Base-by-base conservation (phyloP, 2,888 invertebrate species). In the Sphinx pinastri region DNA sequence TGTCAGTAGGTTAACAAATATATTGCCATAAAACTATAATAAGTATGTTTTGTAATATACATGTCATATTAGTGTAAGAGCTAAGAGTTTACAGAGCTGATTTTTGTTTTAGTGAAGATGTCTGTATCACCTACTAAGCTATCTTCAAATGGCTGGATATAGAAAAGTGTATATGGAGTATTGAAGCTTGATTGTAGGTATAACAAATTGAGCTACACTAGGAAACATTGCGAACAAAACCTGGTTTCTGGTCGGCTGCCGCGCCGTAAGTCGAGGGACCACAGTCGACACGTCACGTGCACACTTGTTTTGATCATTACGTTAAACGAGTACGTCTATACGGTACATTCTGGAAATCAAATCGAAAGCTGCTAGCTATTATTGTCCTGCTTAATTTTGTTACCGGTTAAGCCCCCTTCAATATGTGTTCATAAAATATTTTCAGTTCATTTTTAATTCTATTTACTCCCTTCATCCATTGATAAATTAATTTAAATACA, bases 261-360 rank as follows among this genome's bases (percentile, higher is more conserved):
- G 31, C 25, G 58, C 57, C 59, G 38, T 31, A 59, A 60, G 59
- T 31, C 12, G 38, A 57, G 45, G 16, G 7, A 19, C 38, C 7
- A 12, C 11, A 67, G 52, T 31, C 12, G 67, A 67, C 67, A 68
- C 55, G 68, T 68, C 68, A 68, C 47, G 55, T n/a, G 45, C 25
- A 67, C 31, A 38, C 38, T 68, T 68, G 68, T 55, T 68, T 67
- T 68, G 10, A 45, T 38, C 54, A 54, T 54, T 54, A 16, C 16
- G n/a, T 52, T 14, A 55, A 55, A 57, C 16, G 6, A 38, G 25
- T 13, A n/a, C 38, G 38, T 8, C 38, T 38, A 38, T 38, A 38
- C 6, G 38, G 8, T 25, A 25, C 2, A 25, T 25, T 25, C 25
- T 25, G 25, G 25, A 2, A 1, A 25, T 25, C 25, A 25, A 25